Evolutionary conservation across 2,113 vertebrate genomes (phyloP), one percentile per base, ranked within the genome.

Genomic region (Chascanopsetta lugubris): DNA sequence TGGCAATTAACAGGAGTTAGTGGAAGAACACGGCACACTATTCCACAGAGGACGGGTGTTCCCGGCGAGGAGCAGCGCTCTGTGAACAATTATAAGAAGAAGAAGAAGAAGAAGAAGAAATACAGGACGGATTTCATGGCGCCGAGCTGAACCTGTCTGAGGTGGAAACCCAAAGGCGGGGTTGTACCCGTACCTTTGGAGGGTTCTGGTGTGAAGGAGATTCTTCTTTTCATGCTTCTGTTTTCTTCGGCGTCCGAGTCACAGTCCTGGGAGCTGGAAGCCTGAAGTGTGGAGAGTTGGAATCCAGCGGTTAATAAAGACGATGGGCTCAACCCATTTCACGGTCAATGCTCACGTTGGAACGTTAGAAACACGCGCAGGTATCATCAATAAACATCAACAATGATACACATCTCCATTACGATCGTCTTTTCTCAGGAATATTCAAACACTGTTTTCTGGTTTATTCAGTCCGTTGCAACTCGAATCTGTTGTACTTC

Each of bases 131-230:
- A n/a, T n/a, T n/a, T n/a, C n/a, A n/a, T n/a, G n/a, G n/a, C n/a
- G 20, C 43, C 30, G 25, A 17, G 34, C 8, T 18, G 26, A 17
- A 13, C n/a, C 36, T 10, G 30, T 48, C 32, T n/a, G n/a, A n/a
- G n/a, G n/a, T n/a, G n/a, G n/a, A n/a, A n/a, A n/a, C n/a, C n/a
- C n/a, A n/a, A 11, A 24, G 55, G 43, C 54, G 38, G 8, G 20
- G 20, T 38, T 65, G 20, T 11, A 24, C 61, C 94, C n/a, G n/a
- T 92, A 97, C 97, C 94, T 95, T 93, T 92, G 10, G 94, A 88
- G 46, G 87, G 80, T 91, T 95, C 94, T 69, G 92, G 93, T 77
- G 96, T 97, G 84, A 97, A 95, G 56, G 97, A 99, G 71, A 96
- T 92, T 90, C 94, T 95, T 83, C 95, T 93, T 87, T 94, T 89